phyloP scores from a whole-genome alignment of 2,888 invertebrate genomes.

The Trypoxylon attenuatum region DNA sequence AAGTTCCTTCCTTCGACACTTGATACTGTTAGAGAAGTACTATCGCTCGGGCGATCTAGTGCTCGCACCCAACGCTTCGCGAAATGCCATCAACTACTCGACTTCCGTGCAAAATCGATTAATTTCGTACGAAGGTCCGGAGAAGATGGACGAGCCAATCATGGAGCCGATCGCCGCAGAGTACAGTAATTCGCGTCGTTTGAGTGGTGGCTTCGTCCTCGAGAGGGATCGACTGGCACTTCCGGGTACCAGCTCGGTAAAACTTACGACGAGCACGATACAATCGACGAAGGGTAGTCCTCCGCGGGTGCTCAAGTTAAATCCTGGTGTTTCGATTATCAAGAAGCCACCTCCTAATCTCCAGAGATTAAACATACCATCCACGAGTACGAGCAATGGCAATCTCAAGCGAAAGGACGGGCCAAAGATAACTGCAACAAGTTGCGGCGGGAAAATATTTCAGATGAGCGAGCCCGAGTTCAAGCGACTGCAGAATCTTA shows the following conservation, averaged over 20 bases:
- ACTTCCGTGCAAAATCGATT: constrained; percentile 87
- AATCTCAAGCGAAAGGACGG: constrained; percentile 72
- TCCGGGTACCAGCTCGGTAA: constrained; percentile 47
- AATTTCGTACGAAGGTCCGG: constrained; percentile 82
- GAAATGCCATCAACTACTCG: constrained; percentile 85
- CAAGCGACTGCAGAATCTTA: constrained; percentile 79
- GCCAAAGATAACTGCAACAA: constrained; percentile 81
- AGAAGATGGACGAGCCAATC: constrained; percentile 70
- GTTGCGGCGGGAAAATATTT: constrained; percentile 86
- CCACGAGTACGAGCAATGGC: constrained; percentile 55
- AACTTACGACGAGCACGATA: constrained; percentile 18
- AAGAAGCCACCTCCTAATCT: constrained; percentile 71
- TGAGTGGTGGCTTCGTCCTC: constrained; percentile 69
- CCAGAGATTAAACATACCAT: constrained; percentile 63
- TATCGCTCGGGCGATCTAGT: constrained; percentile 87
- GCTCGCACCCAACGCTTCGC: constrained; percentile 83
- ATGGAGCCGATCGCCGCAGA: constrained; percentile 66
- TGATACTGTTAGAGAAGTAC: constrained; percentile 88
- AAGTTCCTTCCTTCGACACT: constrained; percentile 88
- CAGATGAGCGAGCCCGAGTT: constrained; percentile 87
- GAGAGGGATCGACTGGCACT: constrained; percentile 61
- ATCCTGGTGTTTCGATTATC: constrained; percentile 70
- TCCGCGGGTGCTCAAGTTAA: constrained; percentile 62
- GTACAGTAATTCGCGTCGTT: constrained; percentile 62
- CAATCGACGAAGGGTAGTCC: constrained; percentile 45